Evolutionary conservation across 2,888 invertebrate genomes (phyloP).

Genomic region (Ormyrus rosae): DNA sequence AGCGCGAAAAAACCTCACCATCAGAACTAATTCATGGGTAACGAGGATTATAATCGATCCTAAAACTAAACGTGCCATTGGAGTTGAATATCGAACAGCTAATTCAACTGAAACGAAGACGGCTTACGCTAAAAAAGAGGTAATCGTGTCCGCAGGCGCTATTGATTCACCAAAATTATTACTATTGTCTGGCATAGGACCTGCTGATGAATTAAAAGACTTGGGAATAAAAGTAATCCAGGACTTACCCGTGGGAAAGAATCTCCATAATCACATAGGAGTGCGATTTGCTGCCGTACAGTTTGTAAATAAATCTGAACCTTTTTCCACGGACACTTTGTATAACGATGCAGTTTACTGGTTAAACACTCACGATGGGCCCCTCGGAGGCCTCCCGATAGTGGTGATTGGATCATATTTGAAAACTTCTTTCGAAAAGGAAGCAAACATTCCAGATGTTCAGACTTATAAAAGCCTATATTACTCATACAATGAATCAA

Average conservation of each 20-base stretch:
- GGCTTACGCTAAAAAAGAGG: conserved; percentile 74
- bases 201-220: conserved; percentile 65
- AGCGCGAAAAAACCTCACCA: conserved; percentile 71
- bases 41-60: conserved; percentile 77
- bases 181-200: conserved; percentile 76
- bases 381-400: conserved; percentile 69
- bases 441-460: conserved; percentile 77
- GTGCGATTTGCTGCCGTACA: no score
- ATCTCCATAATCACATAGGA: conserved; percentile 76
- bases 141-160: conserved; percentile 77
- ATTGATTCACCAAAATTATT: conserved; percentile 77
- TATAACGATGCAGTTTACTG: conserved; percentile 75
- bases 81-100: conserved; percentile 73
- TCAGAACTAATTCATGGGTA: conserved; percentile 76
- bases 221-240: conserved; percentile 70
- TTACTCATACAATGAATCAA: no score
- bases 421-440: conserved; percentile 78
- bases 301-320: conserved; percentile 54
- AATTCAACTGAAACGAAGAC: conserved; percentile 66
- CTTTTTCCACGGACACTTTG: conserved; percentile 65
- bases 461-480: no score
- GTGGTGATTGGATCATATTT: conserved; percentile 80
- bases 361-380: conserved; percentile 76
- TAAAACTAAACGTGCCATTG: conserved; percentile 71
- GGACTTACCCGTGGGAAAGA: conserved; percentile 76